Conservation (phyloP, 2,797 vertebrate genomes). For the Ctenochaetus hawaiiensis region DNA sequence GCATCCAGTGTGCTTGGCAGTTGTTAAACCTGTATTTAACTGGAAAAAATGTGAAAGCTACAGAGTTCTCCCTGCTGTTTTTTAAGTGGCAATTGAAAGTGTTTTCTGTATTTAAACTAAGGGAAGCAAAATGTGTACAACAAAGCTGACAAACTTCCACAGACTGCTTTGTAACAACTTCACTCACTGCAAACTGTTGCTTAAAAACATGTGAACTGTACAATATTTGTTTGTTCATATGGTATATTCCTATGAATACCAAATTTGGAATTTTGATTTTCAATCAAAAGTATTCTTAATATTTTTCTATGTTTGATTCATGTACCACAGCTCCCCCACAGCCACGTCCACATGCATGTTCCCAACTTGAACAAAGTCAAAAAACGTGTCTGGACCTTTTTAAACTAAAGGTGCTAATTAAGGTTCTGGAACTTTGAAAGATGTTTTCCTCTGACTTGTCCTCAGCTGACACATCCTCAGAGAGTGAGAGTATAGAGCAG, state of each 20-base stretch:
- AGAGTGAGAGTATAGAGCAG: slow-evolving; percentile 13
- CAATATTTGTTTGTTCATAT: background rate
- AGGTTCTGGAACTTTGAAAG: background rate
- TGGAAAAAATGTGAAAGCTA: too few relatives aligned
- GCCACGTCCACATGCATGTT: background rate
- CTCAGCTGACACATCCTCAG: slow-evolving; percentile 34
- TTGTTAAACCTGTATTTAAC: too few relatives aligned
- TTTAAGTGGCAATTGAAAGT: background rate
- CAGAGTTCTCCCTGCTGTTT: background rate
- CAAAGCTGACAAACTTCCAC: background rate
- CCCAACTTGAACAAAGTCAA: background rate
- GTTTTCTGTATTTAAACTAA: slow-evolving; percentile 11
- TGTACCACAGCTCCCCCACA: slow-evolving; percentile 1
- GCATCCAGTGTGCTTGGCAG: too few relatives aligned
- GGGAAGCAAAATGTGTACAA: background rate
- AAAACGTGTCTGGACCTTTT: slow-evolving; percentile 3
- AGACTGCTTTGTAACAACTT: background rate
- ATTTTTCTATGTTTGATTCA: slow-evolving; percentile 17
- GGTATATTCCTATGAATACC: background rate
- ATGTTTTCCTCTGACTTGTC: slow-evolving; percentile 20
- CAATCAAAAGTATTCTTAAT: background rate
- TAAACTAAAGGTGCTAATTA: slow-evolving; percentile 30
- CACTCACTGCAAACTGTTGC: background rate
- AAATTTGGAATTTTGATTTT: background rate
- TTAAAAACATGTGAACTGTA: background rate